phyloP scores from a whole-genome alignment of 2,888 invertebrate genomes.

The Plagodis pulveraria region DNA sequence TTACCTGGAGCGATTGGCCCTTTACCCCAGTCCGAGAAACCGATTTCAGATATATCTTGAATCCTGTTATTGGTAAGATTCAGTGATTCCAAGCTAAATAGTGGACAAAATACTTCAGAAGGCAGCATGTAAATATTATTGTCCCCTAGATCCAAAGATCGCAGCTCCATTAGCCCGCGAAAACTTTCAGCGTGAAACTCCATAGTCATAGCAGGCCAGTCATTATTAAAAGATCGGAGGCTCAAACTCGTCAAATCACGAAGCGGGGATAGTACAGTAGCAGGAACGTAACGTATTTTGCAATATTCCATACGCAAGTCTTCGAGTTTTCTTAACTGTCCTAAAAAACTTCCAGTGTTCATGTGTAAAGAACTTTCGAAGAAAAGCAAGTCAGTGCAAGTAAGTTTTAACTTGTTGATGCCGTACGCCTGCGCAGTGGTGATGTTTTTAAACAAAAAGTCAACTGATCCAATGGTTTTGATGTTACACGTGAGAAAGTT shows the following conservation, averaged over 20 bases:
- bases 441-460: conserved; percentile 88
- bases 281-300: conserved; percentile 90
- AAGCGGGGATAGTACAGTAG: conserved; percentile 88
- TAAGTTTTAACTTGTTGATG: conserved; percentile 88
- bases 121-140: conserved; percentile 92
- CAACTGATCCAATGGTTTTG: conserved; percentile 89
- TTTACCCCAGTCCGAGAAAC: conserved; percentile 90
- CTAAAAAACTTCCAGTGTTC: conserved; percentile 86
- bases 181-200: conserved; percentile 91
- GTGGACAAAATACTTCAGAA: conserved; percentile 89
- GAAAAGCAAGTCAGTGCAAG: conserved; percentile 90
- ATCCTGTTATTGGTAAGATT: conserved; percentile 92
- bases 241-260: conserved; percentile 88
- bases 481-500: conserved; percentile 88
- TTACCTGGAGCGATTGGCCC: conserved; percentile 88
- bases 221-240: conserved; percentile 90
- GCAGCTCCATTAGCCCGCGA: conserved; percentile 87
- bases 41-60: conserved; percentile 90
- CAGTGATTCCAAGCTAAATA: conserved; percentile 87
- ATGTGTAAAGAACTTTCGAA: conserved; percentile 89
- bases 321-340: conserved; percentile 88
- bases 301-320: conserved; percentile 90
- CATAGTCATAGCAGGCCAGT: conserved; percentile 92
- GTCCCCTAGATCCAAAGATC: conserved; percentile 88
- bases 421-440: conserved; percentile 89